These are phyloP conservation scores for Maniola hyperantus DNA, from an alignment of 2,888 invertebrate species.

Conservation along the genomic window DNA sequence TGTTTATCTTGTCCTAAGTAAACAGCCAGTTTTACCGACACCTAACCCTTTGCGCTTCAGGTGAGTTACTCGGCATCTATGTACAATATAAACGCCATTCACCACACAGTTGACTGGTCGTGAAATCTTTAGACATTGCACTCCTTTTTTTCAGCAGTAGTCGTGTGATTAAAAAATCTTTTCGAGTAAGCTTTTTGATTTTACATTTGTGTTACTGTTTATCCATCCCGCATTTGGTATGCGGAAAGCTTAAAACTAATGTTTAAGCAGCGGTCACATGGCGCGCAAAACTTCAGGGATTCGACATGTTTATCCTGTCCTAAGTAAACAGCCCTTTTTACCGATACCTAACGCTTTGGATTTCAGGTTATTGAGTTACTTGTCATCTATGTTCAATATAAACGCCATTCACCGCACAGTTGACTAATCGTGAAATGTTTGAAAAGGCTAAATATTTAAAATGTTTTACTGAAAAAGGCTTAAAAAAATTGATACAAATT, in stretches of 20 bases:
- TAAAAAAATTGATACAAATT: neutral
- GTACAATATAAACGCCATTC: constrained; percentile 3
- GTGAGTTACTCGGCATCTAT: constrained; percentile 10
- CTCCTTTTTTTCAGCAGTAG: too few species aligned
- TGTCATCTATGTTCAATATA: neutral
- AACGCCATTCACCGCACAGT: neutral
- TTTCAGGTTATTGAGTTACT: constrained; percentile 9
- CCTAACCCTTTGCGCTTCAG: neutral
- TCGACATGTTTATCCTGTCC: constrained; percentile 11
- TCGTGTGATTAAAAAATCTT: too few species aligned
- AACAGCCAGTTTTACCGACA: constrained; percentile 4
- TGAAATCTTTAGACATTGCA: too few species aligned
- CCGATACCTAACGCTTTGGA: neutral
- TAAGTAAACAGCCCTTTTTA: constrained; percentile 9
- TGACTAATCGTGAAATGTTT: neutral
- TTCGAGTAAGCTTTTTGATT: too few species aligned
- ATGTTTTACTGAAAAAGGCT: neutral
- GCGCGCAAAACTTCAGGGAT: neutral
- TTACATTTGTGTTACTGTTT: too few species aligned
- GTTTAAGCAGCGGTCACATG: constrained; percentile 8
- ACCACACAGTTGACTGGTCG: neutral
- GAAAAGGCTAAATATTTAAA: neutral
- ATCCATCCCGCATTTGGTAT: neutral
- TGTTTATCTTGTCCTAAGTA: constrained; percentile 18
- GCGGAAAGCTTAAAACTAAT: neutral